Evolutionary conservation across 2,888 invertebrate genomes (phyloP), one percentile per base, ranked within the genome.

Genomic region (Heliconius sara): DNA sequence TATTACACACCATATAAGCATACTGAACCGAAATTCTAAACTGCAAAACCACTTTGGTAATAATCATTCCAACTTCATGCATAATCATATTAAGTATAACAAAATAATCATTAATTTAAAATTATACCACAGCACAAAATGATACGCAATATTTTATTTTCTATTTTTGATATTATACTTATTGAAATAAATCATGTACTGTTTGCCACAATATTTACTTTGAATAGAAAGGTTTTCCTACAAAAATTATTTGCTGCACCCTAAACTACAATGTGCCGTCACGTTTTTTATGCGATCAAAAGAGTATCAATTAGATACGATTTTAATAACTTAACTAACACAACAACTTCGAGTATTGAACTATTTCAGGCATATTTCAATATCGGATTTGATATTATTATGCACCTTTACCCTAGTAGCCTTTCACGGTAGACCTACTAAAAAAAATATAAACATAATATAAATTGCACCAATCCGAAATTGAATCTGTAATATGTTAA

Each of bases 311-410:
- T 47, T 7, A 27, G 43, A 75, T 75, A 75, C 27, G 19, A 66
- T 30, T 27, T 66, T 30, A 47, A 27, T 77, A 63, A 63, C 43
- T 47, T 77, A 71, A 27, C 71, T 77, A 71, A 77, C 71, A 60
- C 60, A 77, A 79, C 76, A 76, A 43, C 71, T 76, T 77, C 65
- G 76, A 79, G 76, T 79, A 71, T 79, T 79, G 63, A 75, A 70
- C 70, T 79, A 47, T 67, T 68, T 71, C 75, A 63, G 79, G 70
- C 75, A 68, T 75, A 76, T 67, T 30, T 63, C 75, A 63, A 76
- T 65, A 79, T 66, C 65, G 57, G 79, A 12, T 25, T 70, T 63
- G 63, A 27, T n/a, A 73, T 27, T 75, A 65, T 43, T 75, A 43
- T 75, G 75, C 75, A 75, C 63, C 57, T 73, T 6, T n/a, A 73